These are phyloP conservation scores for Xenus cinereus DNA, from an alignment of 2,113 vertebrate species.

Conservation along the genomic window DNA sequence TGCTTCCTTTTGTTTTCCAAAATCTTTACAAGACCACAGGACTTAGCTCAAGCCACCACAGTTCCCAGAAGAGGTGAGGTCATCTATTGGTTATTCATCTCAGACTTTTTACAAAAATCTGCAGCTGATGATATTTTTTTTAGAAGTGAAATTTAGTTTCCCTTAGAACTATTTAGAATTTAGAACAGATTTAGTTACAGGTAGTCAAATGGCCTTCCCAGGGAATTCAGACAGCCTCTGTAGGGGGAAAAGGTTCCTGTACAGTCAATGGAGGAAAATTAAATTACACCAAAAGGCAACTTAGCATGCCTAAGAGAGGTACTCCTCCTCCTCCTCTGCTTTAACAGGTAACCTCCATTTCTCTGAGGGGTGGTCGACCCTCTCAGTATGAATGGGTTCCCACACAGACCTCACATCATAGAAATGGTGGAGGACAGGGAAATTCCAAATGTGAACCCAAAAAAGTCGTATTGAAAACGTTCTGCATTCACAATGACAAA, in stretches of 20 bases:
- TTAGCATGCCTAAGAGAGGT: neutral
- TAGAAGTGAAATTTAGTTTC: neutral
- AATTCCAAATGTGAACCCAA: neutral
- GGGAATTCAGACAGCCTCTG: neutral
- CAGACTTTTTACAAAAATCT: neutral
- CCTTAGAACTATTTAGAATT: too few relatives aligned
- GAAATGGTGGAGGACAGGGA: neutral
- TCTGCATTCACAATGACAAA: neutral
- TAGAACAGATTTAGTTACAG: neutral
- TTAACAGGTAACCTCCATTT: neutral
- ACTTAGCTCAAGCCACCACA: neutral
- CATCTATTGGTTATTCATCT: neutral
- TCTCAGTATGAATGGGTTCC: neutral
- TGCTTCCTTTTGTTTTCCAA: neutral
- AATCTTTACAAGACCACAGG: neutral
- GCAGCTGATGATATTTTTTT: neutral
- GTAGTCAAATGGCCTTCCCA: neutral
- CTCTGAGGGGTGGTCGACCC: neutral
- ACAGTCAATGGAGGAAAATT: neutral
- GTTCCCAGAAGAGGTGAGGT: neutral
- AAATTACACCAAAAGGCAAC: neutral
- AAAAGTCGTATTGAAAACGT: neutral
- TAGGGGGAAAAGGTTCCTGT: neutral
- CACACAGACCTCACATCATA: neutral
- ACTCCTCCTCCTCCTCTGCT: neutral